A percentile compares a stretch with the other conserved stretches of the same genome.
phyloP scores from a whole-genome alignment of 1,140 invertebrate genomes.

The Homarus americanus region DNA sequence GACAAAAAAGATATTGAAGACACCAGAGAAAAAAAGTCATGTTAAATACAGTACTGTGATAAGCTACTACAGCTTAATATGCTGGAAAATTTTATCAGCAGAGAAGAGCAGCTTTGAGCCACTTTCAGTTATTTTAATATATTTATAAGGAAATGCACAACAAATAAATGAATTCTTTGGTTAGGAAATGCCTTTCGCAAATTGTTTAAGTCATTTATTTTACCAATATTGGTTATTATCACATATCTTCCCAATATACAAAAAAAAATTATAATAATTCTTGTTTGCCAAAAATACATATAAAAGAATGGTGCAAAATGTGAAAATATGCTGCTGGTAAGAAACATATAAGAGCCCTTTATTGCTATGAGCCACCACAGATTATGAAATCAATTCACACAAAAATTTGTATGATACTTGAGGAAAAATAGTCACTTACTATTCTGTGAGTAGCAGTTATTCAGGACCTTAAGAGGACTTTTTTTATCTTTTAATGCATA shows the following conservation, averaged over 20 bases:
- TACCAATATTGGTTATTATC: too few relatives aligned
- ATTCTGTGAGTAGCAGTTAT: not conserved
- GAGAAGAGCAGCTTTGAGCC: not conserved
- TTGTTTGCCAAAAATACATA: not conserved
- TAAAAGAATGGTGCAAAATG: not conserved
- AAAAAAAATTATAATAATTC: not conserved
- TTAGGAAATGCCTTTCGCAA: not conserved
- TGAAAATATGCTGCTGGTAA: not conserved
- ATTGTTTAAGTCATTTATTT: not conserved
- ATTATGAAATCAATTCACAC: not conserved
- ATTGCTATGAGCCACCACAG: not conserved
- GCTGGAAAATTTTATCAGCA: not conserved
- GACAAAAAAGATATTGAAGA: too few relatives aligned
- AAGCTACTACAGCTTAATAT: not conserved
- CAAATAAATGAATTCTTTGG: not conserved
- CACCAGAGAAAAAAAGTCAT: too few relatives aligned
- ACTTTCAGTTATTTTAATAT: not conserved
- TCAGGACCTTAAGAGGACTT: not conserved
- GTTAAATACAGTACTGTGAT: too few relatives aligned
- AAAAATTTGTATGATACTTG: not conserved
- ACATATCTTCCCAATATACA: not conserved
- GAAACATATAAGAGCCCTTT: not conserved
- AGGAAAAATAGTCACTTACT: not conserved
- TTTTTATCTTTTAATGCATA: conserved; percentile 3
- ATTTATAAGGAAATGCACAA: not conserved